Conservation (phyloP, 2,888 invertebrate species). For the Volucella inanis region DNA sequence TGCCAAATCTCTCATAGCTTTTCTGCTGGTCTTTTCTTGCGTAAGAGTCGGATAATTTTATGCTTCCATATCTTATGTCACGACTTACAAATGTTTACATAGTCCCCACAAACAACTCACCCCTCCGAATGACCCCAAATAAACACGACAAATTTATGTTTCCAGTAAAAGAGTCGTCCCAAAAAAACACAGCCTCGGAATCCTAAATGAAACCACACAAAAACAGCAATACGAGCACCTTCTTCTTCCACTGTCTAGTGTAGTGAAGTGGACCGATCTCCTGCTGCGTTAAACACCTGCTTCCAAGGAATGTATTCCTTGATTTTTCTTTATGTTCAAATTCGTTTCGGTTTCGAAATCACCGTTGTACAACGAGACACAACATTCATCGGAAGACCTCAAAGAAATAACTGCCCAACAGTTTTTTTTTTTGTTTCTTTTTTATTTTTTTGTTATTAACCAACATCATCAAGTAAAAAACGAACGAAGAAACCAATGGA, state of each 20-base stretch:
- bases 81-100: slow-evolving; percentile 64
- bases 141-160: slow-evolving; percentile 68
- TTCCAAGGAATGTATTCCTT: slow-evolving; percentile 62
- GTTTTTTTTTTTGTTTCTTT: too few species aligned
- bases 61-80: slow-evolving; percentile 27
- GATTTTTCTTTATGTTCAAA: slow-evolving; percentile 32
- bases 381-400: slow-evolving; percentile 64
- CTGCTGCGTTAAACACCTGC: slow-evolving; percentile 69
- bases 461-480: too few species aligned
- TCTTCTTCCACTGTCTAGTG: too few species aligned
- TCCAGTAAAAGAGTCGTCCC: slow-evolving; percentile 27
- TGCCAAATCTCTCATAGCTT: too few species aligned
- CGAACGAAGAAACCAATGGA: too few species aligned
- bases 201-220: too few species aligned
- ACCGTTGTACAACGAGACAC: slow-evolving; percentile 59
- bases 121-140: slow-evolving; percentile 50
- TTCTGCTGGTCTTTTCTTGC: not conserved
- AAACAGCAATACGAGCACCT: too few species aligned
- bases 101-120: slow-evolving; percentile 24
- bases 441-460: too few species aligned
- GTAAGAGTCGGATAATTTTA: slow-evolving; percentile 39
- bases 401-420: slow-evolving; percentile 49
- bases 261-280: slow-evolving; percentile 28
- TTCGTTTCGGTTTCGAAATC: slow-evolving; percentile 60
- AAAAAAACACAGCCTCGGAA: not conserved